A percentile compares a stretch with the other conserved stretches of the same genome.
Conservation (phyloP, 2,113 vertebrate genomes). For the Silurus meridionalis region DNA sequence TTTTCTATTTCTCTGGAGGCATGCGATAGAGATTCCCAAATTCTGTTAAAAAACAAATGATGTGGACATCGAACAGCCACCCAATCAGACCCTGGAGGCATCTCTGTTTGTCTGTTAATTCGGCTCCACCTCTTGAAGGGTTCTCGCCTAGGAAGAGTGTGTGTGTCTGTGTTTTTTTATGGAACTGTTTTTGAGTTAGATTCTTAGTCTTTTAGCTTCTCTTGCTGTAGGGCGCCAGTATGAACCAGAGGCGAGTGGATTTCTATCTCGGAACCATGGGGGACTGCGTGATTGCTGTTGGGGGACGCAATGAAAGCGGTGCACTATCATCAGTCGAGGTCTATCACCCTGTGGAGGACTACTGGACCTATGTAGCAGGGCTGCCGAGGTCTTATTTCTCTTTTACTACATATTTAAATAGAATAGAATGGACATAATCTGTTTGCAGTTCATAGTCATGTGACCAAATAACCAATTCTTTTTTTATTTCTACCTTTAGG, state of each 20-base stretch:
- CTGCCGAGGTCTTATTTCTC: conserved; percentile 77
- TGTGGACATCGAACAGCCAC: not conserved
- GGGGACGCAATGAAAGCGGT: conserved; percentile 87
- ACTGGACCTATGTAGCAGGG: conserved; percentile 85
- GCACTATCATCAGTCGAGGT: conserved; percentile 87
- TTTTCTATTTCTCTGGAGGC: not conserved
- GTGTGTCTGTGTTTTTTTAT: no score
- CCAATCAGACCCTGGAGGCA: not conserved
- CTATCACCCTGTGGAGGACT: conserved; percentile 85
- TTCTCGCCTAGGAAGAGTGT: not conserved
- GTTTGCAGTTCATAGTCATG: not conserved
- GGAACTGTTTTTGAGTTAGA: not conserved
- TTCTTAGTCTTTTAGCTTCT: not conserved
- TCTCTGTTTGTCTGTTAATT: not conserved
- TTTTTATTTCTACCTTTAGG: conserved; percentile 63
- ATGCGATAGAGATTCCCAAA: no score
- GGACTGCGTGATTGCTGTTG: conserved; percentile 87
- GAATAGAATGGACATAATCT: not conserved
- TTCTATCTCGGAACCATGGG: conserved; percentile 88
- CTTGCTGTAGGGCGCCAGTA: conserved; percentile 80
- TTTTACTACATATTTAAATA: not conserved
- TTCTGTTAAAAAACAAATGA: not conserved
- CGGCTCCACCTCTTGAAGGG: not conserved
- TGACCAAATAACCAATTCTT: not conserved
- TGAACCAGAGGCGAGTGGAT: conserved; percentile 90